Percentiles rank a stretch among this genome's conserved stretches.
phyloP scores from a whole-genome alignment of 2,888 invertebrate species.

The Spisula subtruncata region DNA sequence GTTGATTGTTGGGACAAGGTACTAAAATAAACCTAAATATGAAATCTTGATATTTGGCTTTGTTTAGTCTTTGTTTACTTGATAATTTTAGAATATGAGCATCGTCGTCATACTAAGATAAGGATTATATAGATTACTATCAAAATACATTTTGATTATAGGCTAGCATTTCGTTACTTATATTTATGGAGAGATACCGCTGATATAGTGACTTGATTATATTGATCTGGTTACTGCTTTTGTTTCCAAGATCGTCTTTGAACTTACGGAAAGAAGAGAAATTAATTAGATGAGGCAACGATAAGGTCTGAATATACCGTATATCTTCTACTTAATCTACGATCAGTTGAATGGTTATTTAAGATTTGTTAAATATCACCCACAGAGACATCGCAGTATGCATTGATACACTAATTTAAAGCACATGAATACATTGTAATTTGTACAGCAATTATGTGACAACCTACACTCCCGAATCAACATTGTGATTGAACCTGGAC shows the following conservation, averaged over 20 bases:
- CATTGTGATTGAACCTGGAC: too few relatives aligned
- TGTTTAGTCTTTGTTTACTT: too few relatives aligned
- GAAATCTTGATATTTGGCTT: too few relatives aligned
- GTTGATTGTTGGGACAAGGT: too few relatives aligned
- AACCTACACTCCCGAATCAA: too few relatives aligned
- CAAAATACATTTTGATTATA: neutral
- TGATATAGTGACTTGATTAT: neutral
- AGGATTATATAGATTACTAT: too few relatives aligned
- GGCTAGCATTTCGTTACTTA: neutral
- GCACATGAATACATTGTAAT: too few relatives aligned
- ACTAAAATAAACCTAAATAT: too few relatives aligned
- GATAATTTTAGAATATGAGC: too few relatives aligned
- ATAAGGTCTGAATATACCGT: slow-evolving; percentile 4
- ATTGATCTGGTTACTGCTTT: neutral
- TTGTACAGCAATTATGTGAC: too few relatives aligned
- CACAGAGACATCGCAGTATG: neutral
- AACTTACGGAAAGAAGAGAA: slow-evolving; percentile 6
- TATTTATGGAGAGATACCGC: slow-evolving; percentile 1
- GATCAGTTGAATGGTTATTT: slow-evolving; percentile 3
- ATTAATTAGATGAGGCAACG: slow-evolving; percentile 14
- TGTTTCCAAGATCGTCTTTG: neutral
- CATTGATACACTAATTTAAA: neutral
- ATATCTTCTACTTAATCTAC: neutral
- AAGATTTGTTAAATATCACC: neutral
- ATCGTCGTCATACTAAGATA: too few relatives aligned